phyloP scores from a whole-genome alignment of 30 jellyfish, hydroid and myxozoan genomes.

The Hydra vulgaris region DNA sequence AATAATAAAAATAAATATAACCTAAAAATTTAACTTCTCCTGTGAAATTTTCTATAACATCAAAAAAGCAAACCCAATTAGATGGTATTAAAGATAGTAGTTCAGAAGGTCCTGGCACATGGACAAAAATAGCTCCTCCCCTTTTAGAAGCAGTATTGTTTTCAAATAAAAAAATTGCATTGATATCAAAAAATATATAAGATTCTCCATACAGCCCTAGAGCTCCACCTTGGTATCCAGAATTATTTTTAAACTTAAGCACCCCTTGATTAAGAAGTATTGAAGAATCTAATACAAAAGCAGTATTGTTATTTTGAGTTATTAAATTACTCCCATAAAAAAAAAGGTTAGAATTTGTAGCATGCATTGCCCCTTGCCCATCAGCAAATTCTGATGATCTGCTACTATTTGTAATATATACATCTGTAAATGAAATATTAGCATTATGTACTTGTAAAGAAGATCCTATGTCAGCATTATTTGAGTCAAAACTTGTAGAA shows the following conservation, averaged over 20 bases:
- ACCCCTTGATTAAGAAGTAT: neutral
- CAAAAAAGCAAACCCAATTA: constrained; percentile 8
- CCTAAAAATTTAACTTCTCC: neutral
- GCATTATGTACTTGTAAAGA: neutral
- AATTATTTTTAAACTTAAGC: neutral
- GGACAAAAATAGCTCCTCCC: constrained; percentile 27
- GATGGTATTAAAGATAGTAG: neutral
- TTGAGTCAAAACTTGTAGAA: neutral
- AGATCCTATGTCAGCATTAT: constrained; percentile 7
- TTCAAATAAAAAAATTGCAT: neutral
- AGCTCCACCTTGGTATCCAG: constrained; percentile 27
- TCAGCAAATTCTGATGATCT: neutral
- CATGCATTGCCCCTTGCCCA: neutral
- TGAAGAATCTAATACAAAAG: constrained; percentile 10
- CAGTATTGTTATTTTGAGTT: constrained; percentile 3
- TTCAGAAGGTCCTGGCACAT: constrained; percentile 23
- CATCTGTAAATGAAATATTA: neutral
- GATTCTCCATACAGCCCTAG: constrained; percentile 20
- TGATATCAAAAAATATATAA: no score
- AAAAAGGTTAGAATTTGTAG: neutral
- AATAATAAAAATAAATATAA: neutral
- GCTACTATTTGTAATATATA: neutral
- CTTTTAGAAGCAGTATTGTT: neutral
- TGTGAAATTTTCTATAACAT: neutral
- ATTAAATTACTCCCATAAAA: constrained; percentile 3